phyloP scores from a whole-genome alignment of 2,797 vertebrate genomes.

The Enteromius treurensis region DNA sequence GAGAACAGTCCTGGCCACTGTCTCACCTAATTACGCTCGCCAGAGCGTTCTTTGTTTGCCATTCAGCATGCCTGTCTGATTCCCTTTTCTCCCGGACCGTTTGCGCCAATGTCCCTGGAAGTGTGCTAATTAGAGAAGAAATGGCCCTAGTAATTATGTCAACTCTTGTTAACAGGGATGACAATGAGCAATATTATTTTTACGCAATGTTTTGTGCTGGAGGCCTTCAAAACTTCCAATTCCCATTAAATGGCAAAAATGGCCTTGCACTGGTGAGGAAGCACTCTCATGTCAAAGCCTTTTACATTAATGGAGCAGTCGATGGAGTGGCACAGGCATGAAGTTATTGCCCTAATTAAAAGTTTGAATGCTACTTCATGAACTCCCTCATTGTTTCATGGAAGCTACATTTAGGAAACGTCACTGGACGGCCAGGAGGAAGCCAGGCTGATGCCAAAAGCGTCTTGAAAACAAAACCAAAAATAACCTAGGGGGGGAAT shows the following conservation, averaged over 20 bases:
- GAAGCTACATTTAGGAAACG: constrained; percentile 36
- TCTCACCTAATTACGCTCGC: constrained; percentile 94
- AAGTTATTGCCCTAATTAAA: constrained; percentile 89
- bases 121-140: constrained; percentile 99
- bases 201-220: constrained; percentile 93
- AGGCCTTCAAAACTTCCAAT: constrained; percentile 80
- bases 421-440: constrained; percentile 2
- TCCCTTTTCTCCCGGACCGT: constrained; percentile 84
- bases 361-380: constrained; percentile 66
- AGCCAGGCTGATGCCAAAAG: neutral
- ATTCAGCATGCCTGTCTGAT: constrained; percentile 95
- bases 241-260: constrained; percentile 90
- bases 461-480: neutral
- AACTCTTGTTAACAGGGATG: constrained; percentile 87
- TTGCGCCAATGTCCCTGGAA: constrained; percentile 86
- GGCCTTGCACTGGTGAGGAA: constrained; percentile 72
- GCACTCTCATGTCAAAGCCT: constrained; percentile 72
- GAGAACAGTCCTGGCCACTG: constrained; percentile 93
- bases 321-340: constrained; percentile 77
- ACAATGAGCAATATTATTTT: constrained; percentile 98
- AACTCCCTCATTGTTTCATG: constrained; percentile 56
- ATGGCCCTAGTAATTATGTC: constrained; percentile 97
- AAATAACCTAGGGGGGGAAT: constrained; percentile 9
- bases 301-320: constrained; percentile 67
- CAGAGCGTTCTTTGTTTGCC: constrained; percentile 92